Evolutionary conservation across 2,113 vertebrate species (phyloP), one percentile per base, ranked within the genome.

Genomic region (Lophotis ruficrista): DNA sequence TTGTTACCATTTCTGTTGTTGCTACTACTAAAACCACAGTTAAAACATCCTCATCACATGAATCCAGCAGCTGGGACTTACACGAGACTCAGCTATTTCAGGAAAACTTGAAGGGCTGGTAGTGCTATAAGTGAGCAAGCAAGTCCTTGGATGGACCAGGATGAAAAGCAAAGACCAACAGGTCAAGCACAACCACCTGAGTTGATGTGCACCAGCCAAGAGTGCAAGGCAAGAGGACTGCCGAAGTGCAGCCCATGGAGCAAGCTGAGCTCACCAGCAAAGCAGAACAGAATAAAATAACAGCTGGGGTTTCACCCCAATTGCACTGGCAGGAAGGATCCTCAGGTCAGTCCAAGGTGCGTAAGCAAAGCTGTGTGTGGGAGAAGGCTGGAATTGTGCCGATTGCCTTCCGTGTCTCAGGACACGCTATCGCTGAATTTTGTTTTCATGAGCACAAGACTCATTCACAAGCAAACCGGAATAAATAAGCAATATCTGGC

Each of bases 211-310:
- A 71, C 13, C 28, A 38, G 9, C 41, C 12, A 24, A 58, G 41
- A 23, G 8, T 1, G 7, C 17, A 45, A 66, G 35, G 16, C 35
- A 38, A 23, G 18, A 24, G 14, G 23, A 14, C 7, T 31, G 27
- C 14, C 47, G 8, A 38, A 47, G 41, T 4, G 47, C 30, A n/a
- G 23, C 21, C 5, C 14, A 1, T 0, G 9, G 28, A 17, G 19
- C 31, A 31, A 75, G 20, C 14, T 16, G 27, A 25, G 13, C 37
- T 23, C 28, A 48, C 28, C 38, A 9, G 24, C n/a, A n/a, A 47
- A 43, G 30, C 6, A 38, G 75, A 38, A 25, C 1, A 43, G 50
- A 37, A 12, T 43, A 9, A 76, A 54, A n/a, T 17, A 38, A 21
- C 47, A 30, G 28, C 33, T 50, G 28, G 9, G 9, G 24, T 82